phyloP scores from a whole-genome alignment of 2,113 vertebrate genomes.

The Rhea americana region DNA sequence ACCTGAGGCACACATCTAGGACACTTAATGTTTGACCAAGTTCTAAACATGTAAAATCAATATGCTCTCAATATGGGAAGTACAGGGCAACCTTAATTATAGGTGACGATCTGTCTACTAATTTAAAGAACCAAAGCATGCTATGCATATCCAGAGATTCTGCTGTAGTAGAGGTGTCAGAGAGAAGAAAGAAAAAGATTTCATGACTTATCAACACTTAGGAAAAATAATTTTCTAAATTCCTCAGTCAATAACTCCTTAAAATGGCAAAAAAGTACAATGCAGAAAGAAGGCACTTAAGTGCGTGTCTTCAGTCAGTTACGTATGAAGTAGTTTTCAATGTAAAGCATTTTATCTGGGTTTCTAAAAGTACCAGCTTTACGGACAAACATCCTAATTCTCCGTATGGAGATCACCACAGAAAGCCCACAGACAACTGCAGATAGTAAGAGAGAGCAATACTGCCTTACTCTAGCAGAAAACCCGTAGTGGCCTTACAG shows the following conservation, averaged over 20 bases:
- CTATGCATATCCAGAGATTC: not conserved
- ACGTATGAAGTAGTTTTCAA: not conserved
- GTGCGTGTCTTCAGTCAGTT: not conserved
- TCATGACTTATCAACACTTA: not conserved
- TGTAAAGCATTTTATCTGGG: not conserved
- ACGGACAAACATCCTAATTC: not conserved
- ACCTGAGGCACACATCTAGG: not conserved
- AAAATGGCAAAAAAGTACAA: not conserved
- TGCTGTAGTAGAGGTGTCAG: not conserved
- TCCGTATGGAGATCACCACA: not conserved
- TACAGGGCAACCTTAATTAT: not conserved
- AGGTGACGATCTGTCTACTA: not conserved
- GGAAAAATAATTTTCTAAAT: not conserved
- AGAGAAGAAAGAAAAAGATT: not conserved
- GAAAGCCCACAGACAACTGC: not conserved
- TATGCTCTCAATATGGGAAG: not conserved
- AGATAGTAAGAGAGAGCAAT: not conserved
- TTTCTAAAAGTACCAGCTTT: not conserved
- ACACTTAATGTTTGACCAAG: not conserved
- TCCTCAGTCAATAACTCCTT: not conserved
- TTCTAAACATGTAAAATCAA: conserved; percentile 12
- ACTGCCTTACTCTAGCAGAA: not conserved
- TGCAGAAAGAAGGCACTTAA: not conserved
- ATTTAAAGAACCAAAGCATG: not conserved
- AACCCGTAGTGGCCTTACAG: not conserved